Base-by-base conservation (phyloP, 2,797 vertebrate species). In the Micrastur ruficollis region DNA sequence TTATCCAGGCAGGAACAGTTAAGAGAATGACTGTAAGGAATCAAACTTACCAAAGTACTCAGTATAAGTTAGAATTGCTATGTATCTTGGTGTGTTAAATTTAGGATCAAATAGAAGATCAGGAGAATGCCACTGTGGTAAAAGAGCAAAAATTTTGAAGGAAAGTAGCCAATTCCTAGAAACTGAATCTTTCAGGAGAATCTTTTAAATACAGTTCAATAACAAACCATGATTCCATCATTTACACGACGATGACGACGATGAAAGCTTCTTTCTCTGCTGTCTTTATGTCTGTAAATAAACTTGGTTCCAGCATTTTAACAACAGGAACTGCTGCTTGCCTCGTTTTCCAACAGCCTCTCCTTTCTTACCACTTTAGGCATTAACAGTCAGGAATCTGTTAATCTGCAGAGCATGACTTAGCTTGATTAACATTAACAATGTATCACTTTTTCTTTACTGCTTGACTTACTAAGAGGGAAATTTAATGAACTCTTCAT, bases 401-500 rank as follows among this genome's bases (percentile, higher is more conserved):
- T 89, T 90, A 70, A 91, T 86, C 80, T 93, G 23, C 38, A 38
- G 53, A 93, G 46, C 36, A 32, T 46, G 65, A 91, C 62, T 90
- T 93, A 89, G 27, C 46, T 91, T 73, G 42, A 90, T 94, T 94
- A 95, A 88, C 75, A 61, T 86, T 94, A 98, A 82, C 71, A 79
- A 26, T 19, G 16, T 62, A 87, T 76, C 59, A 11, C 56, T 85
- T 44, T 12, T 86, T 88, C 84, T 84, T 89, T 70, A 85, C 82
- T 66, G 62, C 81, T 27, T 94, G 92, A 95, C 68, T 92, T 81
- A 79, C 71, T 78, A 71, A 85, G 72, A 76, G 55, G 66, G 78
- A 90, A 95, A 90, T 79, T 29, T 93, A 97, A 96, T 81, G 95
- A 97, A 92, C 86, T 87, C 76, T 62, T 91, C 21, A 50, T 44